Conservation (phyloP, 2,797 vertebrate species). For the Alauda arvensis region DNA sequence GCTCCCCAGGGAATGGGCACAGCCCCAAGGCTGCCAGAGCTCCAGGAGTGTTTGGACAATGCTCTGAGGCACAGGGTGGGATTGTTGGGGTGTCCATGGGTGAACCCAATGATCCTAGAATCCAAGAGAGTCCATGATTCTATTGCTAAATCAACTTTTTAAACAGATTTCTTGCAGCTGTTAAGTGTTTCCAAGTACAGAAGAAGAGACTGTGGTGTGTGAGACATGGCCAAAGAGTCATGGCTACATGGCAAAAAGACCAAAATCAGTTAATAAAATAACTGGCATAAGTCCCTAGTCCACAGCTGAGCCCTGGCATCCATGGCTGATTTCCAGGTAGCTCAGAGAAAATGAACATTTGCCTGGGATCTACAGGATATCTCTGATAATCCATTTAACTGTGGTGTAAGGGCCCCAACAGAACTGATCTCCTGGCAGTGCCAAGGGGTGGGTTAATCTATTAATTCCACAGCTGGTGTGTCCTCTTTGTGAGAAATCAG, state of each 20-base stretch:
- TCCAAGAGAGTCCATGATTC: neutral
- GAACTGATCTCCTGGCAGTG: neutral
- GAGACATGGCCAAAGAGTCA: neutral
- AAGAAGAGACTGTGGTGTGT: neutral
- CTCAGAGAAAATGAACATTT: neutral
- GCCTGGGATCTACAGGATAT: neutral
- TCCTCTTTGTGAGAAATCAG: neutral
- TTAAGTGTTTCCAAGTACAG: neutral
- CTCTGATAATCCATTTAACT: neutral
- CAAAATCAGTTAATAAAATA: neutral
- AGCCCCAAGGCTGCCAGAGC: neutral
- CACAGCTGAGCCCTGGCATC: neutral
- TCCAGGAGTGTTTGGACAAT: accelerated
- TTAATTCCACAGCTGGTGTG: neutral
- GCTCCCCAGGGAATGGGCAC: neutral
- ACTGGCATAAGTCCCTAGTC: neutral
- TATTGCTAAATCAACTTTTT: neutral
- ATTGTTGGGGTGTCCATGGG: neutral
- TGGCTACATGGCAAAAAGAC: neutral
- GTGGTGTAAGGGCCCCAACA: neutral
- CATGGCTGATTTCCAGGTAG: neutral
- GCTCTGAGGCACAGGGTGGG: neutral
- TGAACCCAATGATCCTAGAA: neutral
- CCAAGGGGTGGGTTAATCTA: neutral
- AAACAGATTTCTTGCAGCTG: neutral